Percentiles rank a stretch among this genome's conserved stretches.
Conservation (phyloP, 2,888 invertebrate genomes). For the Enchytraeus crypticus region DNA sequence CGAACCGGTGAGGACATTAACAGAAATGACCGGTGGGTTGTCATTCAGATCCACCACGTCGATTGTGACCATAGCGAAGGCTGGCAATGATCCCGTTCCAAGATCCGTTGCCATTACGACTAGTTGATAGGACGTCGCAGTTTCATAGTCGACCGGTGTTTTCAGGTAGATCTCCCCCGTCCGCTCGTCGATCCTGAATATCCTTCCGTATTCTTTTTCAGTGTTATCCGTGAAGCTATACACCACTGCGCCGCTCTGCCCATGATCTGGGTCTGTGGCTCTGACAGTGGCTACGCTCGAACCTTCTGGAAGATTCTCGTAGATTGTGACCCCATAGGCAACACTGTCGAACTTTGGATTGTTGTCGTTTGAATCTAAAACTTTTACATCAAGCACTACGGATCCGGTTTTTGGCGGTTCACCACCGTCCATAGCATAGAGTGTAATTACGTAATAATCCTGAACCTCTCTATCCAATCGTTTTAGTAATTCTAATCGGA, state of each 20-base stretch:
- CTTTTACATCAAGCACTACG: constrained; percentile 62
- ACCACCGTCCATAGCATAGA: constrained; percentile 49
- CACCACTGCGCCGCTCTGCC: constrained; percentile 72
- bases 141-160: constrained; percentile 23
- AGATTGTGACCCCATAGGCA: constrained; percentile 62
- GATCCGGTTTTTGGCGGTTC: constrained; percentile 45
- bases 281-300: constrained; percentile 51
- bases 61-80: constrained; percentile 54
- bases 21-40: constrained; percentile 75
- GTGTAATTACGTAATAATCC: constrained; percentile 34
- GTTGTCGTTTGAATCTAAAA: constrained; percentile 89
- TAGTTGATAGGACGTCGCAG: constrained; percentile 16
- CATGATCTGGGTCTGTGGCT: constrained; percentile 76
- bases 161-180: constrained; percentile 22
- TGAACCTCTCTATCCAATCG: constrained; percentile 66
- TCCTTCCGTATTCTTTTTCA: constrained; percentile 3
- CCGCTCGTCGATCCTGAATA: constrained; percentile 17
- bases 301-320: constrained; percentile 82
- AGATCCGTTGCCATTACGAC: constrained; percentile 21
- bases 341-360: constrained; percentile 61
- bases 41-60: constrained; percentile 64
- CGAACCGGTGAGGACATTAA: constrained; percentile 39
- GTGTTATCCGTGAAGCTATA: constrained; percentile 22
- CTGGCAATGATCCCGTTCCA: constrained; percentile 10
- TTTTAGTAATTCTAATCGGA: constrained; percentile 81